A percentile compares a stretch with the other conserved stretches of the same genome.
Evolutionary conservation across 2,888 invertebrate species (phyloP).

Genomic region (Cenopis cana): DNA sequence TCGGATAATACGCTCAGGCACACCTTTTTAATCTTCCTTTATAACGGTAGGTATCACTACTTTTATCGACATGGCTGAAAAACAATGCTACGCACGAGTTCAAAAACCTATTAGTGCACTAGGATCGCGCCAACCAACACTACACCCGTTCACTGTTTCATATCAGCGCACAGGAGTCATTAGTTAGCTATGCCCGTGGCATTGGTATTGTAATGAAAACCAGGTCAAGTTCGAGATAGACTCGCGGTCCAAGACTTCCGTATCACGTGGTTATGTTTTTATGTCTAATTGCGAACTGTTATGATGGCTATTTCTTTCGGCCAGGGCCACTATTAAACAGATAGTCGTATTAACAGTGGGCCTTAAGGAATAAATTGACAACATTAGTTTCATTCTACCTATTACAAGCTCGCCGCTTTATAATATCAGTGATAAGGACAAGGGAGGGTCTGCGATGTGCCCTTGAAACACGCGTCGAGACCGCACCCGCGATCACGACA

Average conservation of each 20-base stretch:
- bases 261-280: slow-evolving; percentile 1
- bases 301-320: not conserved
- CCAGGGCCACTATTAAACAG: not conserved
- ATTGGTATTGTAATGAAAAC: slow-evolving; percentile 20
- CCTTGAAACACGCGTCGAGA: slow-evolving; percentile 19
- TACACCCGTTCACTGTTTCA: slow-evolving; percentile 42
- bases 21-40: slow-evolving; percentile 14
- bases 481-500: slow-evolving; percentile 26
- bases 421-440: not conserved
- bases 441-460: not conserved
- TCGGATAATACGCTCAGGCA: slow-evolving; percentile 13
- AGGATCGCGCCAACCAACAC: slow-evolving; percentile 15
- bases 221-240: slow-evolving; percentile 12
- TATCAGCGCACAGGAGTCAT: slow-evolving; percentile 47
- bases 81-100: slow-evolving; percentile 45
- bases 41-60: not conserved
- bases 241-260: slow-evolving; percentile 14
- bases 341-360: not conserved
- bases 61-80: not conserved
- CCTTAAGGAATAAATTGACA: too few relatives aligned
- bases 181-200: slow-evolving; percentile 17
- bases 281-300: not conserved
- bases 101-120: slow-evolving; percentile 54
- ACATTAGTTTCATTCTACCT: too few relatives aligned
- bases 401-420: too few relatives aligned